A percentile compares a stretch with the other conserved stretches of the same genome.
Conservation (phyloP, 2,888 invertebrate species). For the Brenthis daphne region DNA sequence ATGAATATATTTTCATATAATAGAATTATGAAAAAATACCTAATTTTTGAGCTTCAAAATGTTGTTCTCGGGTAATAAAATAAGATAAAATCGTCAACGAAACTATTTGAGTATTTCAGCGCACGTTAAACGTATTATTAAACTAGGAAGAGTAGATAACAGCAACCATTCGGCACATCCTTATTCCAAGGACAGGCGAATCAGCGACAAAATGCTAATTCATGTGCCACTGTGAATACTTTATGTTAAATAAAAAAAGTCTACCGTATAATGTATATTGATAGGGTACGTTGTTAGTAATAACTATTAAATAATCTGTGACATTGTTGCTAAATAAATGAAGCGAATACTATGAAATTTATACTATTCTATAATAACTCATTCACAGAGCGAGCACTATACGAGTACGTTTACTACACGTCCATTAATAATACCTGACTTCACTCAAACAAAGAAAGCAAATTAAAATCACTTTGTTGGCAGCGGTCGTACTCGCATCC, state of each 20-base stretch:
- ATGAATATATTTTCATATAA: too few species aligned
- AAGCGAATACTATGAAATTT: neutral
- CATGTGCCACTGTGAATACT: conserved; percentile 71
- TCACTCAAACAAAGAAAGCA: conserved; percentile 38
- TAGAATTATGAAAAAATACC: neutral
- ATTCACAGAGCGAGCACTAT: conserved; percentile 39
- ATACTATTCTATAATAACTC: conserved; percentile 3
- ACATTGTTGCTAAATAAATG: neutral
- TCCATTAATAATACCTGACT: conserved; percentile 52
- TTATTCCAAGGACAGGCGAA: conserved; percentile 76
- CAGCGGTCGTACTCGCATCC: conserved; percentile 60
- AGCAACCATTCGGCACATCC: conserved; percentile 56
- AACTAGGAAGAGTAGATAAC: conserved; percentile 15
- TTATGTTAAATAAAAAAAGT: conserved; percentile 63
- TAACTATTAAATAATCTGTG: neutral
- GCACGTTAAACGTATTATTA: neutral
- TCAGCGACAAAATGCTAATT: conserved; percentile 76
- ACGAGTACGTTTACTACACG: conserved; percentile 52
- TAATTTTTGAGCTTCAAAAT: neutral
- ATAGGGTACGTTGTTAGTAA: conserved; percentile 38
- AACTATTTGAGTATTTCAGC: conserved; percentile 14
- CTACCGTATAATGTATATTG: conserved; percentile 49
- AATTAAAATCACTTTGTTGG: conserved; percentile 59
- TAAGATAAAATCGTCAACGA: conserved; percentile 9
- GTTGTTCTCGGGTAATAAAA: conserved; percentile 17